Conservation (phyloP, 2,888 invertebrate genomes). For the Amiota communis region DNA sequence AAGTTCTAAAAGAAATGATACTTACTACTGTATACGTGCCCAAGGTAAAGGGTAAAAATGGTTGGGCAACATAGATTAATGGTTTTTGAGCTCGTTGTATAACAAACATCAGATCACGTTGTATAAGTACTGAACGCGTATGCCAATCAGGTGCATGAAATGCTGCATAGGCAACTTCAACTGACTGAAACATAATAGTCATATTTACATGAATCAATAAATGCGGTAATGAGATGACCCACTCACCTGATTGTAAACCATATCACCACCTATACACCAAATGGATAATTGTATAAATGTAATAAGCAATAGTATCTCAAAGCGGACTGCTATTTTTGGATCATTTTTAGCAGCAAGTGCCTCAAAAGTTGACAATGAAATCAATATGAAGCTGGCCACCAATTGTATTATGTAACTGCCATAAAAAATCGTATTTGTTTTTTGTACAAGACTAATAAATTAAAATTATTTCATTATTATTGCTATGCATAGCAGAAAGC, state of each 20-base stretch:
- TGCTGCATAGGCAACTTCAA: conserved; percentile 62
- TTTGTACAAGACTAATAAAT: conserved; percentile 48
- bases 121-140: conserved; percentile 47
- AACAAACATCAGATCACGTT: conserved; percentile 60
- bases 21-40: conserved; percentile 65
- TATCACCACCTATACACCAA: conserved; percentile 64
- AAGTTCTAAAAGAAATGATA: background rate
- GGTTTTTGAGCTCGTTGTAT: conserved; percentile 65
- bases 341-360: conserved; percentile 54
- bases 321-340: conserved; percentile 60
- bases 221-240: background rate
- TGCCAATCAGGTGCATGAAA: conserved; percentile 62
- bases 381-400: conserved; percentile 59
- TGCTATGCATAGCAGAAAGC: no score
- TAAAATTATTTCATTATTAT: background rate
- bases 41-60: conserved; percentile 61
- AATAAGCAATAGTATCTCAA: conserved; percentile 57
- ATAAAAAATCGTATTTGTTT: conserved; percentile 56
- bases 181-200: conserved; percentile 50
- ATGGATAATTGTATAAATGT: conserved; percentile 62
- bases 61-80: conserved; percentile 57
- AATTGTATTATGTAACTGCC: conserved; percentile 62
- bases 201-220: background rate
- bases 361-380: conserved; percentile 68
- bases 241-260: conserved; percentile 58